Evolutionary conservation across 2,888 invertebrate genomes (phyloP), one percentile per base, ranked within the genome.

Genomic region (Zaprionus obscuricornis): DNA sequence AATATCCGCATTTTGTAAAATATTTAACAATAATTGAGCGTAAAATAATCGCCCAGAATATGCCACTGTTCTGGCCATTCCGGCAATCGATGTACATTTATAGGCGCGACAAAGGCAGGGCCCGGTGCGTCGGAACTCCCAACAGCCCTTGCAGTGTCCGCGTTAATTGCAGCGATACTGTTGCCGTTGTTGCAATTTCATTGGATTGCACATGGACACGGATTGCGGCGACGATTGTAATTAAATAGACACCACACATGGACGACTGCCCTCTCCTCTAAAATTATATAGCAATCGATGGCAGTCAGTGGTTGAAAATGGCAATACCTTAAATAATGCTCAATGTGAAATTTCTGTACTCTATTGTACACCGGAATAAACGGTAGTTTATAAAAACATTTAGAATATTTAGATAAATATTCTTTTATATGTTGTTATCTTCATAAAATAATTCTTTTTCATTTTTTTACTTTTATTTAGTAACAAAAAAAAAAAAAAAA

Each of bases 1-100:
- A 82, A 82, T 76, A 74, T 73, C 54, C 63, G 73, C 85, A 86
- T 83, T 87, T 83, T 76, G 77, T 78, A 70, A 85, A 85, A 88
- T 87, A 88, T 88, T 88, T 88, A 88, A 88, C 86, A 88, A 88
- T 88, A 88, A 88, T 88, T 88, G 88, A 88, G 88, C 88, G 84
- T 87, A 86, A 88, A 88, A 88, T 86, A 84, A 87, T 83, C 86
- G 77, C 77, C 58, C 65, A 29, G 51, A 71, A 70, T 63, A 63
- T 66, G 59, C 49, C n/a, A n/a, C n/a, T n/a, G n/a, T n/a, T n/a
- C n/a, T n/a, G n/a, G n/a, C n/a, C n/a, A n/a, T n/a, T n/a, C n/a
- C 39, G 55, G 55, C 22, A 58, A 45, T 47, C 62, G 67, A 66
- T 74, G 68, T 47, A 55, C 64, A 34, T 42, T 43, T 55, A 47